These are phyloP conservation scores for Allygus modestus DNA, from an alignment of 2,888 invertebrate species.

Conservation along the genomic window DNA sequence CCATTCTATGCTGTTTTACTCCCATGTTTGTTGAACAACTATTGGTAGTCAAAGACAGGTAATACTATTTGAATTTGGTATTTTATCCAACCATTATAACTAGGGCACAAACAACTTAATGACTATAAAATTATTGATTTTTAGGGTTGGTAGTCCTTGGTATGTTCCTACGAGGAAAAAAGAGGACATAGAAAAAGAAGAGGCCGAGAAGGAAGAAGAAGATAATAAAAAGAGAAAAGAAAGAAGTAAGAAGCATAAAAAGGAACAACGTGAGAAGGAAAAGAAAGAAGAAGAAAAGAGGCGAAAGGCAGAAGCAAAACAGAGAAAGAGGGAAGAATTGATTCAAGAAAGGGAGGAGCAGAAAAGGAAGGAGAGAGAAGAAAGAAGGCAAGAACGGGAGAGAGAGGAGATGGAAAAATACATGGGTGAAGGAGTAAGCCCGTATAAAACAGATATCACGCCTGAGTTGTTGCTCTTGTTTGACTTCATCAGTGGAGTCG, in stretches of 20 bases:
- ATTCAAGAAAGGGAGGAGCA: background rate
- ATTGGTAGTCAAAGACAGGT: too few species aligned
- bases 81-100: too few species aligned
- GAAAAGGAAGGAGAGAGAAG: constrained; percentile 18
- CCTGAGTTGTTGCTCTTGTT: constrained; percentile 43
- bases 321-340: background rate
- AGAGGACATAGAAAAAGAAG: constrained; percentile 43
- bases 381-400: background rate
- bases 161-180: constrained; percentile 31
- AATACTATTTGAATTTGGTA: too few species aligned
- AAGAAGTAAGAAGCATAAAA: constrained; percentile 24
- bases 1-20: too few species aligned
- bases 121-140: background rate
- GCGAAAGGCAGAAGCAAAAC: background rate
- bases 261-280: constrained; percentile 23
- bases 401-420: constrained; percentile 26
- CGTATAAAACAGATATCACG: constrained; percentile 22
- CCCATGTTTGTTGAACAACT: too few species aligned
- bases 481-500: constrained; percentile 20
- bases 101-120: too few species aligned
- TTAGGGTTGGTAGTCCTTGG: constrained; percentile 38
- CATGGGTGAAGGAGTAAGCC: constrained; percentile 8
- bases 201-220: constrained; percentile 28
- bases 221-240: constrained; percentile 34
- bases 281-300: constrained; percentile 15